These are phyloP conservation scores for Rhinolophus sinicus DNA, from an alignment of 2,113 vertebrate genomes.

Conservation along the genomic window DNA sequence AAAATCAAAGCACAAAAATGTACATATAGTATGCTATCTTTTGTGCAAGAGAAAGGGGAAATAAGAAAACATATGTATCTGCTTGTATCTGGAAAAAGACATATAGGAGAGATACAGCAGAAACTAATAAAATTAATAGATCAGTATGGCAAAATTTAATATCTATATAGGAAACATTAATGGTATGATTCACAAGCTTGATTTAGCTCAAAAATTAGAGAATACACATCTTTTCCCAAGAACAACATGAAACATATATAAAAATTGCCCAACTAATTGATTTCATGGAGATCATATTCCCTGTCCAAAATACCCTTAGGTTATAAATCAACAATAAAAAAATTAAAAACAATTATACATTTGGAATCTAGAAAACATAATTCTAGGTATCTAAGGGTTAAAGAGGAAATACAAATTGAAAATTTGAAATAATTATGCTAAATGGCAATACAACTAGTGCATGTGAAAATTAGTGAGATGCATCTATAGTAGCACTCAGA, in stretches of 20 bases:
- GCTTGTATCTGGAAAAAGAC: background rate
- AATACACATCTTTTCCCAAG: background rate
- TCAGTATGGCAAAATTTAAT: background rate
- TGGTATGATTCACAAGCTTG: background rate
- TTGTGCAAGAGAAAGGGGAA: background rate
- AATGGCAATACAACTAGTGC: background rate
- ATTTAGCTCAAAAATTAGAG: background rate
- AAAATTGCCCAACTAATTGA: background rate
- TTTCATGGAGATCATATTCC: background rate
- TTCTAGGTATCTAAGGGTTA: background rate
- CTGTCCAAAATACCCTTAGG: background rate
- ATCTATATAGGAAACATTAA: constrained; percentile 1
- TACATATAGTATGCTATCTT: background rate
- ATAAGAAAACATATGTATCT: background rate
- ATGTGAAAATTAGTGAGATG: constrained; percentile 8
- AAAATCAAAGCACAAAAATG: background rate
- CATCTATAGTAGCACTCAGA: background rate
- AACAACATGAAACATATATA: background rate
- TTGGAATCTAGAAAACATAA: constrained; percentile 18
- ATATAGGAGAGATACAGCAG: background rate
- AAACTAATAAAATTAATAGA: background rate
- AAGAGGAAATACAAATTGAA: background rate
- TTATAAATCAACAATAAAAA: background rate
- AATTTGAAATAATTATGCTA: constrained; percentile 26
- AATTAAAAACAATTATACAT: background rate